Evolutionary conservation across 1,140 invertebrate genomes (phyloP).

Genomic region (Mactra quadrangularis): DNA sequence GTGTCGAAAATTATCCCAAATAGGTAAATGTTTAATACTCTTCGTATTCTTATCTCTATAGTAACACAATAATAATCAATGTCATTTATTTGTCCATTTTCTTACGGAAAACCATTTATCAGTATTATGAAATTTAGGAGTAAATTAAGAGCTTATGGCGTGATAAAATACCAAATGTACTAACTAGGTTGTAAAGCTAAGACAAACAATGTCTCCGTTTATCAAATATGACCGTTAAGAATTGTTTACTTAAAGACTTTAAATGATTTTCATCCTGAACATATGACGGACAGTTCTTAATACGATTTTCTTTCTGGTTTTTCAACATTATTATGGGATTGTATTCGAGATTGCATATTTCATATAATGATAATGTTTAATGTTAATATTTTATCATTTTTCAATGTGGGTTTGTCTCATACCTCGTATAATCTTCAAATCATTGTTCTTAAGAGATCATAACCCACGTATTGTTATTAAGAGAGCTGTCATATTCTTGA

Average conservation of each 20-base stretch:
- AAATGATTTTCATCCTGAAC: constrained; percentile 1
- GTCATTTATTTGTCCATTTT: constrained; percentile 53
- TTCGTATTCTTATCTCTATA: constrained; percentile 23
- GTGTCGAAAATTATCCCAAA: neutral
- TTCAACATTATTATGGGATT: too few relatives aligned
- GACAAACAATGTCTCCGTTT: constrained; percentile 44
- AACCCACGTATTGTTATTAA: too few relatives aligned
- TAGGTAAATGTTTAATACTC: constrained; percentile 13
- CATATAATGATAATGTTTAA: too few relatives aligned
- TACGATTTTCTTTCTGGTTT: too few relatives aligned
- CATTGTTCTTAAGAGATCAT: too few relatives aligned
- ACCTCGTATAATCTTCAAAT: too few relatives aligned
- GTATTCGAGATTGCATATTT: too few relatives aligned
- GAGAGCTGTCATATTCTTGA: too few relatives aligned
- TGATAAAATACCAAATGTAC: constrained; percentile 49
- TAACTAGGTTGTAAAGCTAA: constrained; percentile 35
- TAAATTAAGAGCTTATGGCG: constrained; percentile 59
- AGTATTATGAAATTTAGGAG: constrained; percentile 64
- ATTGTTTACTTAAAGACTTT: constrained; percentile 11
- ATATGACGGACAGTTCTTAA: constrained; percentile 3
- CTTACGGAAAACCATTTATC: constrained; percentile 60
- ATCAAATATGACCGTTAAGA: constrained; percentile 21
- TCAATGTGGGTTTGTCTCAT: too few relatives aligned
- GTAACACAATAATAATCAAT: constrained; percentile 46
- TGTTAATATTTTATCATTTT: too few relatives aligned